Conservation (phyloP, 35 echinoderm and acorn worm species). For the Amphiura filiformis region DNA sequence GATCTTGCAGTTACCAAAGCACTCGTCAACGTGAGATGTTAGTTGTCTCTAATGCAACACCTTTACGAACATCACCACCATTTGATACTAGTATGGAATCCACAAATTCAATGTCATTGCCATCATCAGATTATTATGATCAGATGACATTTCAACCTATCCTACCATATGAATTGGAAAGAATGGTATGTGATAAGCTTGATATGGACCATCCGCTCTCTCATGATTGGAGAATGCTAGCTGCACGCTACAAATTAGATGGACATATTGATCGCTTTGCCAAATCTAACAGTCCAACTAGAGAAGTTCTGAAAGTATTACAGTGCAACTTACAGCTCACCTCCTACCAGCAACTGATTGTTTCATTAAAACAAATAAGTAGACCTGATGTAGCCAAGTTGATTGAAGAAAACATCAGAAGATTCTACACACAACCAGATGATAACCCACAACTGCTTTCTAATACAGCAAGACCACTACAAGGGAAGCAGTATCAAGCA, state of each 20-base stretch:
- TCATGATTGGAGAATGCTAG: constrained; percentile 3
- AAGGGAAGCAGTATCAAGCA: not conserved
- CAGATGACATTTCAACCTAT: not conserved
- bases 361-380: not conserved
- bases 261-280: not conserved
- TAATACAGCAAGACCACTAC: too few species aligned
- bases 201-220: not conserved
- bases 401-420: not conserved
- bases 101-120: not conserved
- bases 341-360: not conserved
- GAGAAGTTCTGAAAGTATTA: not conserved
- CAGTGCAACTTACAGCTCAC: not conserved
- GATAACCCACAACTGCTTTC: too few species aligned
- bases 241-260: not conserved
- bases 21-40: not conserved
- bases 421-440: not conserved
- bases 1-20: not conserved
- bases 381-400: not conserved
- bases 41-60: too few species aligned
- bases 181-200: not conserved
- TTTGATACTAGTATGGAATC: not conserved
- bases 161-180: not conserved
- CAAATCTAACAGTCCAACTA: not conserved
- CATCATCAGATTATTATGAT: too few species aligned
- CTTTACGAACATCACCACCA: too few species aligned